These are phyloP conservation scores for Zophobas atratus DNA, from an alignment of 1,140 invertebrate species.

Conservation along the genomic window DNA sequence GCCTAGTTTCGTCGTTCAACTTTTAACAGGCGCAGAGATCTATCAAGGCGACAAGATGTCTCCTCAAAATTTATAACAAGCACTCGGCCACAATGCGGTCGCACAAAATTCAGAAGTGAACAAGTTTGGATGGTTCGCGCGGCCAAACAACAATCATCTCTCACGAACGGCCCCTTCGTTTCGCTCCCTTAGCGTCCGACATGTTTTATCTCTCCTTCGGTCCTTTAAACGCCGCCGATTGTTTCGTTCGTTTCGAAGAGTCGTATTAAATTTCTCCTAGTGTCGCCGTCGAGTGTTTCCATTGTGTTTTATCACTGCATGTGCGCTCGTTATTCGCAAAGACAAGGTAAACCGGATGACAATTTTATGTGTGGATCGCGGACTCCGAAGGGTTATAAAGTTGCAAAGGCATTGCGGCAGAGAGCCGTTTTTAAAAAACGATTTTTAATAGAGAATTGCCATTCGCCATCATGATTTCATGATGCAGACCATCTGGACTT, in stretches of 20 bases:
- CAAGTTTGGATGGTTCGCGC: conserved; percentile 3
- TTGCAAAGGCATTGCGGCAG: conserved; percentile 28
- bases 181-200: conserved; percentile 23
- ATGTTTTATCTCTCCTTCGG: conserved; percentile 36
- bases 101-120: not conserved
- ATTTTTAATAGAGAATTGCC: conserved; percentile 52
- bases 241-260: conserved; percentile 15
- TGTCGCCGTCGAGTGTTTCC: conserved; percentile 35
- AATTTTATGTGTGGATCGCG: conserved; percentile 46
- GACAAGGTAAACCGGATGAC: conserved; percentile 47
- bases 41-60: too few species aligned
- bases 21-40: too few species aligned
- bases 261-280: conserved; percentile 35
- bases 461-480: conserved; percentile 49
- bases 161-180: not conserved
- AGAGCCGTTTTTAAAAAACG: conserved; percentile 49
- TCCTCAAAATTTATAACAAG: too few species aligned
- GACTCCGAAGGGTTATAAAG: conserved; percentile 52
- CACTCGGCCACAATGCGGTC: not conserved
- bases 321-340: conserved; percentile 35
- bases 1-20: too few species aligned
- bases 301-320: conserved; percentile 41
- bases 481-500: conserved; percentile 51
- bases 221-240: conserved; percentile 19
- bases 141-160: conserved; percentile 9